Evolutionary conservation across 92 coral and sea anemone species (phyloP), one percentile per base, ranked within the genome.

Genomic region (Isaurus tuberculatus): DNA sequence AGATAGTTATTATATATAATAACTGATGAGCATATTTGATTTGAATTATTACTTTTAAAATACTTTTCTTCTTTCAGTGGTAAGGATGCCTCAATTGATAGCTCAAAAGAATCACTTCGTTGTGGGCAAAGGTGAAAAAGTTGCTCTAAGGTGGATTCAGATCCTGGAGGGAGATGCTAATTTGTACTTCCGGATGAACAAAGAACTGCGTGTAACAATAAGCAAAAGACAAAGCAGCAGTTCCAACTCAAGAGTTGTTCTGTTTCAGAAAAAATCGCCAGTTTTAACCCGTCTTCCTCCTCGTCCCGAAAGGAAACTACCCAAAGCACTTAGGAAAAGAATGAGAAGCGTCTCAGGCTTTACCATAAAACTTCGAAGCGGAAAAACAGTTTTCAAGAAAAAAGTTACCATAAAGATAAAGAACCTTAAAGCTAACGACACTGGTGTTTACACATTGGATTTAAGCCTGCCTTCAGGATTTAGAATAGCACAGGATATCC

Each of bases 161-260:
- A 29, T 20, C 17, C 19, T 74, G 37, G 22, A 74, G 7, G 80
- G 80, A 30, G 42, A 20, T 36, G 27, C n/a, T 19, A 48, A 22
- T 4, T 3, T 53, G 29, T 74, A 74, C 66, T 74, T 74, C 28
- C 80, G 80, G 53, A 51, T 74, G 80, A 74, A 74, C 65, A 51
- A 53, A 19, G 80, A 74, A 28, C 80, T 53, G 2, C 37, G 22
- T 19, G 48, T 74, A 28, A 49, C n/a, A 51, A 31, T 74, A 23
- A 74, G 48, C 4, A 74, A 74, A 23, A 74, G 67, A 32, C 26
- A 30, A 8, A 31, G 20, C 65, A 51, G 5, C 11, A 29, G 65
- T 3, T 49, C 80, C 11, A 32, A 31, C 3, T 29, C 8, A 23
- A n/a, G 58, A 10, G 15, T 57, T 31, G 66, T 74, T 32, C 80